phyloP scores from a whole-genome alignment of 2,888 invertebrate species.

The Brassicogethes aeneus region DNA sequence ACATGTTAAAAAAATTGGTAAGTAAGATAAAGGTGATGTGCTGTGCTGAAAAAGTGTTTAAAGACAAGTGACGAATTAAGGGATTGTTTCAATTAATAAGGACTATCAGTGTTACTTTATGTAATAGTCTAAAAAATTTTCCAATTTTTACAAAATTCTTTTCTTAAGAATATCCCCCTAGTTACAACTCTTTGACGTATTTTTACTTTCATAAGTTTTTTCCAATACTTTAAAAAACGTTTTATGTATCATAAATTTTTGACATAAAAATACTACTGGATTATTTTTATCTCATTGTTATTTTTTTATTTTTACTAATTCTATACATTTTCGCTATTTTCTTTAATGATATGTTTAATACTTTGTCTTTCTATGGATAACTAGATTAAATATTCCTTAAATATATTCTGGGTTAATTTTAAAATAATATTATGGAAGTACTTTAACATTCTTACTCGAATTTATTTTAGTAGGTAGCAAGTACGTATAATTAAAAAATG shows the following conservation, averaged over 20 bases:
- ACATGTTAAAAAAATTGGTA: background rate
- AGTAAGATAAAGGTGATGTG: constrained; percentile 9
- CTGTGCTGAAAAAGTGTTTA: background rate
- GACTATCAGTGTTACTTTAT: background rate
- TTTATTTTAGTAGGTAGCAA: too few relatives aligned
- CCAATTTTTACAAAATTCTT: too few relatives aligned
- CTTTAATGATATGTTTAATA: too few relatives aligned
- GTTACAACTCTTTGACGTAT: background rate
- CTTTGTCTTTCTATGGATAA: background rate
- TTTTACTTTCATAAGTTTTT: background rate
- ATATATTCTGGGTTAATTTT: background rate
- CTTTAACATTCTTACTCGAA: too few relatives aligned
- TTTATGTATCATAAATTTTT: too few relatives aligned
- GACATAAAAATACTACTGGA: too few relatives aligned
- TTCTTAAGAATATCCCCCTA: background rate
- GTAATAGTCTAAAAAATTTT: too few relatives aligned
- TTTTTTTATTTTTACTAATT: too few relatives aligned
- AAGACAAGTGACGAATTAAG: background rate
- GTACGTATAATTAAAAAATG: too few relatives aligned
- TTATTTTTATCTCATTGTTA: too few relatives aligned
- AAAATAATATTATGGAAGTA: background rate
- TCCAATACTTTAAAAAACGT: too few relatives aligned
- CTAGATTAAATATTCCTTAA: background rate
- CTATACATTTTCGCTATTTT: too few relatives aligned
- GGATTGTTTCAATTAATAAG: background rate